phyloP scores from a whole-genome alignment of 2,888 invertebrate species.

The Dryobota labecula region DNA sequence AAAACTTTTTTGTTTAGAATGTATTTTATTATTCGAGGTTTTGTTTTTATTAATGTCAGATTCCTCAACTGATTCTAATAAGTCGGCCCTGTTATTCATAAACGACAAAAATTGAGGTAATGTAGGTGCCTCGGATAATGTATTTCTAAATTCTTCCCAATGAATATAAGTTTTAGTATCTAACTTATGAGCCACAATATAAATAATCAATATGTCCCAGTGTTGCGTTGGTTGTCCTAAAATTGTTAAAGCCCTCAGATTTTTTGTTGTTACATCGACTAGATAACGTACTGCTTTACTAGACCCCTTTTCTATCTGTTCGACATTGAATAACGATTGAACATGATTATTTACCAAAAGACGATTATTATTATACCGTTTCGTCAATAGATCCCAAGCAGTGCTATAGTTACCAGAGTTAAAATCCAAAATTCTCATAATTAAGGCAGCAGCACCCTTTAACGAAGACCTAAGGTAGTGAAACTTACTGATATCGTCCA shows the following conservation, averaged over 20 bases:
- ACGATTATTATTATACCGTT: conserved; percentile 18
- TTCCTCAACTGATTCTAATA: conserved; percentile 17
- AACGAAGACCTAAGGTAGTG: conserved; percentile 1
- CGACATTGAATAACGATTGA: conserved; percentile 21
- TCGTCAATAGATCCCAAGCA: conserved; percentile 15
- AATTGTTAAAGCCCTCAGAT: conserved; percentile 12
- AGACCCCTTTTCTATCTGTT: conserved; percentile 8
- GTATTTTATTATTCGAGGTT: not conserved
- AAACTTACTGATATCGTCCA: too few relatives aligned
- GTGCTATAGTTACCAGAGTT: conserved; percentile 12
- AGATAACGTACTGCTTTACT: conserved; percentile 9
- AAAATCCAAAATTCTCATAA: conserved; percentile 12
- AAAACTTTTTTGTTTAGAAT: conserved; percentile 6
- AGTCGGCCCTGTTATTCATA: conserved; percentile 6
- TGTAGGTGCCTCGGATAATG: conserved; percentile 7
- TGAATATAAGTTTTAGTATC: not conserved
- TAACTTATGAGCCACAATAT: conserved; percentile 11
- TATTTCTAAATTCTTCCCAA: conserved; percentile 10
- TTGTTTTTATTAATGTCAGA: conserved; percentile 8
- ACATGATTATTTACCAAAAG: conserved; percentile 17
- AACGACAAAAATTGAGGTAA: conserved; percentile 6
- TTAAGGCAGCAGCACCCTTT: conserved; percentile 13
- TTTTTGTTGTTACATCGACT: conserved; percentile 16
- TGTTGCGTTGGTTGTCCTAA: conserved; percentile 14
- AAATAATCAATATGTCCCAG: conserved; percentile 16